Percentiles rank a stretch among this genome's conserved stretches.
Conservation (phyloP, 2,888 invertebrate genomes). For the Tetragonula carbonaria region DNA sequence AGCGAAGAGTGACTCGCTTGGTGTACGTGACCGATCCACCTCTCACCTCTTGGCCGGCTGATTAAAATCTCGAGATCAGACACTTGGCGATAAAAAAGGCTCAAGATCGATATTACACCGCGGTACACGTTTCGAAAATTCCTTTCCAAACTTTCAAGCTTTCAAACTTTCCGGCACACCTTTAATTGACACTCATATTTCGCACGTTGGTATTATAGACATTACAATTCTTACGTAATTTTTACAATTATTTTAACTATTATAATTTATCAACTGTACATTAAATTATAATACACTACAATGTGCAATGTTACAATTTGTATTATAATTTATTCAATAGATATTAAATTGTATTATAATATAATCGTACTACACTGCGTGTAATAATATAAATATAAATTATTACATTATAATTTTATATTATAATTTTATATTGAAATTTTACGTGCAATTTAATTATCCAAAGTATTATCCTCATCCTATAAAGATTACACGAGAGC, state of each 20-base stretch:
- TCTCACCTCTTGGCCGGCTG: background rate
- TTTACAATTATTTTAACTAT: background rate
- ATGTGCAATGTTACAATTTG: too few relatives aligned
- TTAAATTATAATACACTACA: too few relatives aligned
- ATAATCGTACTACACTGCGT: too few relatives aligned
- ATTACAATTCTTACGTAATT: background rate
- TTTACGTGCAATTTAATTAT: too few relatives aligned
- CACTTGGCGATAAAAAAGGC: slow-evolving; percentile 1
- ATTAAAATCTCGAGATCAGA: slow-evolving; percentile 46
- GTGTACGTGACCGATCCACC: slow-evolving; percentile 38
- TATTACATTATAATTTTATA: too few relatives aligned
- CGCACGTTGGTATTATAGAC: background rate
- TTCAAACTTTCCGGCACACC: background rate
- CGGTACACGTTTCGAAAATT: background rate
- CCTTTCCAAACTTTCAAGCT: too few relatives aligned
- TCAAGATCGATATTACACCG: background rate
- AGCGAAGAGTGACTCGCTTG: slow-evolving; percentile 24
- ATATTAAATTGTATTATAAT: too few relatives aligned
- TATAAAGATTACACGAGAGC: background rate
- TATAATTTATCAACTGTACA: too few relatives aligned
- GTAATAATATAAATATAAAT: too few relatives aligned
- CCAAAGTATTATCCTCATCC: too few relatives aligned
- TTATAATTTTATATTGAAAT: too few relatives aligned
- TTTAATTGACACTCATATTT: background rate
- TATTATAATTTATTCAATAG: too few relatives aligned